Conservation (phyloP, 2,113 vertebrate species). For the Craseonycteris thonglongyai region DNA sequence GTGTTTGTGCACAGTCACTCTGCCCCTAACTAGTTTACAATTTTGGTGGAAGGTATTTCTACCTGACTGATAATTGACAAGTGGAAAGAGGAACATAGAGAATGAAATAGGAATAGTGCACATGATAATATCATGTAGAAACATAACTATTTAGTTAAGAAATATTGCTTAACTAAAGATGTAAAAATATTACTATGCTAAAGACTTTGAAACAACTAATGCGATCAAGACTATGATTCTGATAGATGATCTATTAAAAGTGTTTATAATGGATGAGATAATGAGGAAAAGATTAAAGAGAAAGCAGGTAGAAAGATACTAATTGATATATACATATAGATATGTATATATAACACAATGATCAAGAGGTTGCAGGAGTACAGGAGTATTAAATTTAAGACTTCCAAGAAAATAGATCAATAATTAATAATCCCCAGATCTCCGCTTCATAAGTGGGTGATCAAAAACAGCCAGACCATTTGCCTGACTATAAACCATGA, state of each 20-base stretch:
- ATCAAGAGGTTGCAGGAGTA: background rate
- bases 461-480: background rate
- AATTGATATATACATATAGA: background rate
- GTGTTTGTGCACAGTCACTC: background rate
- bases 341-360: accelerated
- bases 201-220: background rate
- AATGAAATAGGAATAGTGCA: background rate
- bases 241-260: background rate
- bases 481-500: background rate
- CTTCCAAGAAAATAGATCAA: background rate
- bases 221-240: background rate
- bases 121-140: background rate
- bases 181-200: background rate
- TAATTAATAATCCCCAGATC: conserved; percentile 16
- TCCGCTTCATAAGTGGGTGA: conserved; percentile 6
- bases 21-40: background rate
- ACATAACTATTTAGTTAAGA: background rate
- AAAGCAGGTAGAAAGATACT: background rate
- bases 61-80: background rate
- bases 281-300: background rate
- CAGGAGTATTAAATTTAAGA: background rate
- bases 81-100: background rate
- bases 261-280: background rate
- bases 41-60: background rate
- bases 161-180: background rate